Evolutionary conservation across 2,797 vertebrate species (phyloP).

Genomic region (Lerista edwardsae): DNA sequence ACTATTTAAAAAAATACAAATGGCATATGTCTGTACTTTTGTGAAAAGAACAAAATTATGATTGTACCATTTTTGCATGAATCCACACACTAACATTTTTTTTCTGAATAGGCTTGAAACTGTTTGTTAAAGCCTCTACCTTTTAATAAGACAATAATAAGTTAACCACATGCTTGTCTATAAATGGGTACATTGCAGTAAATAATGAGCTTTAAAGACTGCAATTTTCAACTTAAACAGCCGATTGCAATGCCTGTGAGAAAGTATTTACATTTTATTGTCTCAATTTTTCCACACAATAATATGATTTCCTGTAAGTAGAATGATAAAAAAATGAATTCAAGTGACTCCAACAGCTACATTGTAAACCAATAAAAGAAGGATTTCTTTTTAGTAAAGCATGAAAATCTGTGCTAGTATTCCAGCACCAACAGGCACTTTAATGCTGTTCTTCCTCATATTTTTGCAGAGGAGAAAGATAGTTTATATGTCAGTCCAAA

Average conservation of each 20-base stretch:
- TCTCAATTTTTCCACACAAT: background rate
- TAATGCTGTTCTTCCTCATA: background rate
- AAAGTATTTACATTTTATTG: conserved; percentile 12
- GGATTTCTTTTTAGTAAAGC: background rate
- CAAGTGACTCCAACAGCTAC: background rate
- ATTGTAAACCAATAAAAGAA: no score
- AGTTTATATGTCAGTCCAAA: conserved; percentile 3
- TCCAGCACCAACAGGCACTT: background rate
- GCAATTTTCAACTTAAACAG: conserved; percentile 25
- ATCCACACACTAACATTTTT: background rate
- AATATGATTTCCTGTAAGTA: background rate
- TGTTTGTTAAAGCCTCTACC: conserved; percentile 6
- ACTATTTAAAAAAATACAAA: background rate
- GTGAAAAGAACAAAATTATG: background rate
- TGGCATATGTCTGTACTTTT: background rate
- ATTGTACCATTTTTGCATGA: background rate
- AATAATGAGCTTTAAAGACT: conserved; percentile 24
- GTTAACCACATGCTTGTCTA: conserved; percentile 15
- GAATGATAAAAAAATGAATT: background rate
- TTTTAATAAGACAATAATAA: conserved; percentile 11
- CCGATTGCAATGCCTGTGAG: background rate
- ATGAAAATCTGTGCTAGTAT: background rate
- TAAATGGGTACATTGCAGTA: conserved; percentile 16
- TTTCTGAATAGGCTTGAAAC: background rate
- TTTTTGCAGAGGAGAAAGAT: background rate